phyloP scores from a whole-genome alignment of 2,888 invertebrate species.

The Petrolisthes cinctipes region DNA sequence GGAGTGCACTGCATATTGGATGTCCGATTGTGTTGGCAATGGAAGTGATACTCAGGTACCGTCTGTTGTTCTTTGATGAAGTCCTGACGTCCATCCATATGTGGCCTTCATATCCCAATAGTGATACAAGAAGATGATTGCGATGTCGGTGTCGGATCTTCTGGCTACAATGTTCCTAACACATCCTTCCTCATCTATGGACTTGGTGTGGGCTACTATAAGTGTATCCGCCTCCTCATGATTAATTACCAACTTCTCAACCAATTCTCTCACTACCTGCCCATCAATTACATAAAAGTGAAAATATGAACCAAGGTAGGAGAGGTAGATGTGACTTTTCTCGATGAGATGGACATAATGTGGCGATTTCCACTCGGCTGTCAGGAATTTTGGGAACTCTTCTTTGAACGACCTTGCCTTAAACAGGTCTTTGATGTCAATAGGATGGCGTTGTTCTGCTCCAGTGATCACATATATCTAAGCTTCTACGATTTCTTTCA shows the following conservation, averaged over 20 bases:
- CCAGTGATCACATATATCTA: neutral
- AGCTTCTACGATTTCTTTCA: neutral
- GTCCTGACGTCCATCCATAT: constrained; percentile 7
- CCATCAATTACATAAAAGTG: neutral
- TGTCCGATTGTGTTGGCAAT: too few species aligned
- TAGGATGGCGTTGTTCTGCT: neutral
- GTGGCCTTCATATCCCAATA: neutral
- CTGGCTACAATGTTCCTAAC: too few species aligned
- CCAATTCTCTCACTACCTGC: neutral
- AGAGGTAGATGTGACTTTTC: neutral
- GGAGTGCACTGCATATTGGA: too few species aligned
- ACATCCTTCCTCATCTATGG: too few species aligned
- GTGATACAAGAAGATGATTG: neutral
- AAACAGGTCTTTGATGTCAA: neutral
- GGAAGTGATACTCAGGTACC: too few species aligned
- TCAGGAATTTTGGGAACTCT: neutral
- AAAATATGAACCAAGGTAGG: neutral
- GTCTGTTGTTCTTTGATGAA: too few species aligned
- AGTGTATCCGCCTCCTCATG: neutral
- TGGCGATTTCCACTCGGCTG: neutral
- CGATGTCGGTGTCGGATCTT: neutral
- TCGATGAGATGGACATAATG: neutral
- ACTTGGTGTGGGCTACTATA: neutral
- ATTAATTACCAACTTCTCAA: neutral
- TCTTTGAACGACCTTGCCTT: neutral